Evolutionary conservation across 2,888 invertebrate genomes (phyloP).

Genomic region (Chironomus tentans): DNA sequence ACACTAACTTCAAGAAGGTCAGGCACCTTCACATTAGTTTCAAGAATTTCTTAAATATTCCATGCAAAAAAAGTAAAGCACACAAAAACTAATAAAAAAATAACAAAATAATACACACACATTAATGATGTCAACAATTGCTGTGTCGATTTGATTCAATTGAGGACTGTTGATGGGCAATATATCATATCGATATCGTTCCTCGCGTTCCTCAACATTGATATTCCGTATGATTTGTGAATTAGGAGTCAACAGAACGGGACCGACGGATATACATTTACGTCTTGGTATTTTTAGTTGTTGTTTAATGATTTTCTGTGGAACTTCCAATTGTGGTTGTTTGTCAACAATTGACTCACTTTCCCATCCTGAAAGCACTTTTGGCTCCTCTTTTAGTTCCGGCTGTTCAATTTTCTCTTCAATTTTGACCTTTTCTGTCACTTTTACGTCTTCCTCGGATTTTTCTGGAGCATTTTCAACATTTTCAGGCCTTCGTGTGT

Average conservation of each 20-base stretch:
- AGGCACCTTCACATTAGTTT: too few relatives aligned
- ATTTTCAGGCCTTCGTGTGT: not conserved
- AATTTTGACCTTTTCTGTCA: not conserved
- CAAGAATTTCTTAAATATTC: too few relatives aligned
- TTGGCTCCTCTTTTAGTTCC: not conserved
- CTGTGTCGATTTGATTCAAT: too few relatives aligned
- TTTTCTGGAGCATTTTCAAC: not conserved
- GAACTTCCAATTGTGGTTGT: not conserved
- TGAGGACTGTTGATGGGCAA: not conserved
- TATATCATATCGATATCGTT: conserved; percentile 17
- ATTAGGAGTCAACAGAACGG: conserved; percentile 34
- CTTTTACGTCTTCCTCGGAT: not conserved
- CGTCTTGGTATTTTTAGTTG: conserved; percentile 31
- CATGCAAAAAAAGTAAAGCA: too few relatives aligned
- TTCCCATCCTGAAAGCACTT: not conserved
- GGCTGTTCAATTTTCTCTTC: not conserved
- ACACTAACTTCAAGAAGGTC: too few relatives aligned
- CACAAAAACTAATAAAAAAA: too few relatives aligned
- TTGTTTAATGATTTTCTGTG: not conserved
- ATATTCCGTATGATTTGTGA: conserved; percentile 1
- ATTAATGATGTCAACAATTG: not conserved
- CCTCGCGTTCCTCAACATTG: conserved; percentile 15
- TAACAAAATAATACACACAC: not conserved
- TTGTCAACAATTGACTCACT: not conserved
- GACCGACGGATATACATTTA: conserved; percentile 40